Base-by-base conservation (phyloP, 2,888 invertebrate genomes). In the Scaeva pyrastri region DNA sequence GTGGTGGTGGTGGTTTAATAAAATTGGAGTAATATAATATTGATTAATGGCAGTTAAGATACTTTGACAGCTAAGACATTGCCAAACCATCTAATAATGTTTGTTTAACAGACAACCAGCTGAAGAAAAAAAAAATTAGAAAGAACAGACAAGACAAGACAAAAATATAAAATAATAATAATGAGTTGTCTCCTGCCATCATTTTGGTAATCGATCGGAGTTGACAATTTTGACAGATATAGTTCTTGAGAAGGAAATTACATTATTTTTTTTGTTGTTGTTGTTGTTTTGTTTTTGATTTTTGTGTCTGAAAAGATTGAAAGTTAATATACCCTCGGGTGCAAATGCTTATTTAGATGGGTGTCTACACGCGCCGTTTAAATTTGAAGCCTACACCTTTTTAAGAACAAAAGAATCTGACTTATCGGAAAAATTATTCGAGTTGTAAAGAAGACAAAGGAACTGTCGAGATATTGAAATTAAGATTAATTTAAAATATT, bases 11-110 rank as follows among this genome's bases (percentile, higher is more conserved):
- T 52, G 48, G 0, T 64, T 39, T 31, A 55, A 62, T 50, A 48
- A 79, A 84, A 84, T 79, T 80, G 62, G 84, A 79, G 74, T 84
- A 84, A 79, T 72, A 71, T 80, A 71, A 76, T 80, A 68, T 48
- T 86, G 86, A 86, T 86, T 86, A 86, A 86, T 86, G 81, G 66
- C 76, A 70, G 39, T 3, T 72, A 26, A 45, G 43, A 39, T 50
- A 55, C 8, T 48, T 75, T 64, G 56, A 75, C 66, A 66, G 68
- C 48, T 74, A 41, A 81, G 55, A 76, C 55, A 66, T 50, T 66
- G 66, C 66, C 50, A 66, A 66, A 66, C 36, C 66, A 66, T 66
- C 50, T 66, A 66, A 66, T 66, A 66, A 21, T 4, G 36, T 36
- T 19, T 66, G 66, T 36, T 31, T 50, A 55, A 70, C 70, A 70